phyloP scores from a whole-genome alignment of 2,888 invertebrate genomes.

The Lordiphosa andalusiaca region DNA sequence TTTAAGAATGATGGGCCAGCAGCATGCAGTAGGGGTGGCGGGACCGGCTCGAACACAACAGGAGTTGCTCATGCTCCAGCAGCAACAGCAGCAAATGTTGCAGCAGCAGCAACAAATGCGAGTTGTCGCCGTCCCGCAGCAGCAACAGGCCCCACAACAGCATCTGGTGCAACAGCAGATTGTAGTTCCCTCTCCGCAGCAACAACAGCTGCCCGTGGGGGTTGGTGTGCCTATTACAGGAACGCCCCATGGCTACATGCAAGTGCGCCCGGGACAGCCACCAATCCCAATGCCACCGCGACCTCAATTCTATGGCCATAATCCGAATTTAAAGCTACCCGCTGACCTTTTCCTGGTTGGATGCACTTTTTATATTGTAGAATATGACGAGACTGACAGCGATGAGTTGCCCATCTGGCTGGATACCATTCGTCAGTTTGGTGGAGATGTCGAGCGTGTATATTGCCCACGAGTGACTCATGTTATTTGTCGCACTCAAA shows the following conservation, averaged over 20 bases:
- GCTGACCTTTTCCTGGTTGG: constrained; percentile 94
- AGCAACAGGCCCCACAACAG: constrained; percentile 62
- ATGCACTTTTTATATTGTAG: constrained; percentile 94
- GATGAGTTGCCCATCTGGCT: constrained; percentile 85
- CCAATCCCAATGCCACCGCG: constrained; percentile 82
- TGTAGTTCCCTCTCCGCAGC: constrained; percentile 78
- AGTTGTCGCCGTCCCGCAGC: constrained; percentile 56
- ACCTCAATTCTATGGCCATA: constrained; percentile 94
- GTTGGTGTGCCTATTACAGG: constrained; percentile 60
- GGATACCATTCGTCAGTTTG: constrained; percentile 88
- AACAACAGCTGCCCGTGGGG: constrained; percentile 55
- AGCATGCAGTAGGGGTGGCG: constrained; percentile 83
- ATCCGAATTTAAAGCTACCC: constrained; percentile 93
- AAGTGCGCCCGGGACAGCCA: constrained; percentile 78
- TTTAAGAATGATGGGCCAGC: constrained; percentile 90
- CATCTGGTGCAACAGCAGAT: constrained; percentile 69
- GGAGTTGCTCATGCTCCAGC: constrained; percentile 83
- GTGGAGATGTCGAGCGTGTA: constrained; percentile 92
- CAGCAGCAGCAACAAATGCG: constrained; percentile 80
- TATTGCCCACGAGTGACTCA: constrained; percentile 95
- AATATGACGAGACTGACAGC: constrained; percentile 87
- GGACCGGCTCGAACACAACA: constrained; percentile 79
- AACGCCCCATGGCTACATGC: constrained; percentile 81
- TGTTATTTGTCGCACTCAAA: constrained; percentile 93
- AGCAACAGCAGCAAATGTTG: constrained; percentile 81